A percentile compares a stretch with the other conserved stretches of the same genome.
phyloP scores from a whole-genome alignment of 92 coral and sea anemone species.

The Anthopleura xanthogrammica region DNA sequence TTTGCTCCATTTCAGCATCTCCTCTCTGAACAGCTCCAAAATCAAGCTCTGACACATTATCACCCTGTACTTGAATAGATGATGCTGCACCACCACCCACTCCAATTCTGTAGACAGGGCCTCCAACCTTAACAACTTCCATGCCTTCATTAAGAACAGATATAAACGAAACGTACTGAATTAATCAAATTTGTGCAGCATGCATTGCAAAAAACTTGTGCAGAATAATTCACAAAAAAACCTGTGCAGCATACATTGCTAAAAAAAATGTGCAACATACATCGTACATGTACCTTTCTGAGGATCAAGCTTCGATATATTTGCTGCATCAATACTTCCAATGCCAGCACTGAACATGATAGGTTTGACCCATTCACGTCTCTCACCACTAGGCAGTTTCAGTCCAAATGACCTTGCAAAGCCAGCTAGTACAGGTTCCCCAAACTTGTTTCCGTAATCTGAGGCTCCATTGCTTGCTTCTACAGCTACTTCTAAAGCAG shows the following conservation, averaged over 20 bases:
- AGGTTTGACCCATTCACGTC: slow-evolving; percentile 98
- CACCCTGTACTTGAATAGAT: slow-evolving; percentile 96
- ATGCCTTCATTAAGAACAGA: slow-evolving; percentile 53
- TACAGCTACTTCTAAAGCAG: slow-evolving; percentile 78
- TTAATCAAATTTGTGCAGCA: background rate
- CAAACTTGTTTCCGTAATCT: slow-evolving; percentile 98
- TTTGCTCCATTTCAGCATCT: slow-evolving; percentile 99
- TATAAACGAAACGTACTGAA: background rate
- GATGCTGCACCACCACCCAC: slow-evolving; percentile 99
- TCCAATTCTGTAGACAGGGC: slow-evolving; percentile 96
- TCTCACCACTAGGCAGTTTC: slow-evolving; percentile 69
- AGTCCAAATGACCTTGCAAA: slow-evolving; percentile 98
- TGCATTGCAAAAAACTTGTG: background rate
- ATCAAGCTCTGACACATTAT: slow-evolving; percentile 93
- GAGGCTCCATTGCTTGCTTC: slow-evolving; percentile 99
- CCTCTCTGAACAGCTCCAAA: slow-evolving; percentile 99
- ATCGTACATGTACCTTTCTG: slow-evolving; percentile 55
- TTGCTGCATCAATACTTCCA: slow-evolving; percentile 72
- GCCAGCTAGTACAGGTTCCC: slow-evolving; percentile 96
- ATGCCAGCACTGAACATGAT: slow-evolving; percentile 98
- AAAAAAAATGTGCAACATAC: too few species aligned
- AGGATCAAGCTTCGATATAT: slow-evolving; percentile 65
- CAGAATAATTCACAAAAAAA: background rate
- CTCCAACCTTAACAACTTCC: slow-evolving; percentile 95
- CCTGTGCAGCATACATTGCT: background rate